Evolutionary conservation across 1,140 invertebrate genomes (phyloP).

Genomic region (Papilio polyxenes): DNA sequence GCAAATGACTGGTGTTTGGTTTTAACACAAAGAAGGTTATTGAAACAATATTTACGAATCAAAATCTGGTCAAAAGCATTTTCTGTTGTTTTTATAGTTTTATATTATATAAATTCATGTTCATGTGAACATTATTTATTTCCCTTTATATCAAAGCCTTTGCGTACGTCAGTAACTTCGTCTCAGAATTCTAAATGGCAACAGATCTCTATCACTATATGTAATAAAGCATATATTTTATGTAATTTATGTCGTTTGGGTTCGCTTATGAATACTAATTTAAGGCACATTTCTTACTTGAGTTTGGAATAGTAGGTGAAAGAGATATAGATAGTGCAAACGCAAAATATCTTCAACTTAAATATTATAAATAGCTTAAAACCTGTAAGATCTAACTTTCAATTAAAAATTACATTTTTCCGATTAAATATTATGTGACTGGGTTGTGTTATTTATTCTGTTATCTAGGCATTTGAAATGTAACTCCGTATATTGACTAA

Average conservation of each 20-base stretch:
- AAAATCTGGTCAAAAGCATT: neutral
- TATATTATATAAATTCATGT: neutral
- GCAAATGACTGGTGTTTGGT: no score
- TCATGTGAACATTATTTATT: slow-evolving; percentile 27
- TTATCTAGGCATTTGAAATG: no score
- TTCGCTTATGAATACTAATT: slow-evolving; percentile 75
- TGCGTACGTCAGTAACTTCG: slow-evolving; percentile 8
- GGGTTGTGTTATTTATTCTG: no score
- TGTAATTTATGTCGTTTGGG: slow-evolving; percentile 72
- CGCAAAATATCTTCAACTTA: neutral
- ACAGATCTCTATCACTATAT: slow-evolving; percentile 49
- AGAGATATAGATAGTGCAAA: neutral
- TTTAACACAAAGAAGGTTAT: no score
- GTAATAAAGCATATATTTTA: slow-evolving; percentile 60
- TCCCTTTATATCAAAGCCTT: neutral
- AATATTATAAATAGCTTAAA: no score
- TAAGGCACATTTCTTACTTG: slow-evolving; percentile 62
- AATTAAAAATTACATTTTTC: no score
- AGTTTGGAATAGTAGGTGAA: neutral
- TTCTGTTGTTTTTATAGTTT: neutral
- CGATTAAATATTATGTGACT: no score
- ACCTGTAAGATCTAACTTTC: no score
- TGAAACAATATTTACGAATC: neutral
- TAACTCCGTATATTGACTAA: neutral
- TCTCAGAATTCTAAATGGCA: slow-evolving; percentile 38